A percentile compares a stretch with the other conserved stretches of the same genome.
phyloP scores from a whole-genome alignment of 2,797 vertebrate species.

The Sebastes diaconus region DNA sequence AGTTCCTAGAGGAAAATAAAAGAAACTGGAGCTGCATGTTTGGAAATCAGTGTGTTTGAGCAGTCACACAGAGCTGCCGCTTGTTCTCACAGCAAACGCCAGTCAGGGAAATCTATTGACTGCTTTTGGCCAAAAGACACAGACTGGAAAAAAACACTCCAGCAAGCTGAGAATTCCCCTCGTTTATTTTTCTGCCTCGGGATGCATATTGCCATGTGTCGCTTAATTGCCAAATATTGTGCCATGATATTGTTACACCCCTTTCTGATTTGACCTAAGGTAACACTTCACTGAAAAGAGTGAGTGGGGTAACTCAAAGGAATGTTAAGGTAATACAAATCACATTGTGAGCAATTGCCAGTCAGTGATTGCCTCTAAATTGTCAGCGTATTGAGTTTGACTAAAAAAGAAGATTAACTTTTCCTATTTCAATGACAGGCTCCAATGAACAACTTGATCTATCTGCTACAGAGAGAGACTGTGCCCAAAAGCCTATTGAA shows the following conservation, averaged over 20 bases:
- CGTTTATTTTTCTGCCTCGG: background rate
- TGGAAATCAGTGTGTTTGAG: constrained; percentile 10
- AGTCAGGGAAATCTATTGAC: constrained; percentile 6
- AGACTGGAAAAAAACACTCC: background rate
- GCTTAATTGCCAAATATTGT: background rate
- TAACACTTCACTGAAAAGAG: background rate
- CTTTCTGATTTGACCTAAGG: background rate
- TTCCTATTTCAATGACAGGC: constrained; percentile 47
- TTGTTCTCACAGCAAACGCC: constrained; percentile 13
- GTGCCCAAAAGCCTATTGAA: constrained; percentile 17
- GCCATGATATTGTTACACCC: background rate
- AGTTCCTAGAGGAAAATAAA: background rate
- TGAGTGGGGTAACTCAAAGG: background rate
- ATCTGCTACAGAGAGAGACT: constrained; percentile 17
- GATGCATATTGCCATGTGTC: background rate
- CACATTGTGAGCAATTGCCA: constrained; percentile 1
- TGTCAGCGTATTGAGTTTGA: constrained; percentile 2
- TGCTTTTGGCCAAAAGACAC: constrained; percentile 8
- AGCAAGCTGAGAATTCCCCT: background rate
- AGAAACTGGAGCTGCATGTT: background rate
- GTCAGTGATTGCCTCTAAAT: background rate
- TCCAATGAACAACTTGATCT: constrained; percentile 44
- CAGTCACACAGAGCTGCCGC: constrained; percentile 1
- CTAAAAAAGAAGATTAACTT: constrained; percentile 10
- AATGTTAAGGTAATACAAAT: background rate